Evolutionary conservation across 2,888 invertebrate species (phyloP).

Genomic region (Troides oblongomaculatus): DNA sequence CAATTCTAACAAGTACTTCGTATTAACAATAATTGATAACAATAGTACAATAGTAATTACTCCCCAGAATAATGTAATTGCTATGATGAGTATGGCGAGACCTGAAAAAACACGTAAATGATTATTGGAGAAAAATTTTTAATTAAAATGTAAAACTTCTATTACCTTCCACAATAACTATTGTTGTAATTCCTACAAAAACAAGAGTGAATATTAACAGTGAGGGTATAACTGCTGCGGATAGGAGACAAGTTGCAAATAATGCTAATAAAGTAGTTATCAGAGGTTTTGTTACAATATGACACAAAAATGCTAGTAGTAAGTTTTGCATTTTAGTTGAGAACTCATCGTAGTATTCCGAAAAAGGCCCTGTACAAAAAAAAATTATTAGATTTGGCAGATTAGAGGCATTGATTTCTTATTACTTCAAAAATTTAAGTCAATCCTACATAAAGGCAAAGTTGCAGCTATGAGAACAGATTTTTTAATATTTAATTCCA

Average conservation of each 20-base stretch:
- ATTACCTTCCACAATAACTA: constrained; percentile 57
- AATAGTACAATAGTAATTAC: constrained; percentile 11
- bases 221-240: constrained; percentile 39
- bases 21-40: constrained; percentile 1
- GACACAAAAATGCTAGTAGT: neutral
- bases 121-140: neutral
- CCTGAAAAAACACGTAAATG: constrained; percentile 16
- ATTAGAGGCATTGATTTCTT: neutral
- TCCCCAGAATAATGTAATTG: neutral
- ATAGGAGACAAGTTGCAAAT: constrained; percentile 34
- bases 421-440: neutral
- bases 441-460: constrained; percentile 47
- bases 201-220: constrained; percentile 36
- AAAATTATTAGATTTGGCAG: neutral
- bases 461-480: constrained; percentile 49
- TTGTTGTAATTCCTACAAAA: constrained; percentile 33
- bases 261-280: constrained; percentile 44
- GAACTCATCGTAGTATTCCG: constrained; percentile 10
- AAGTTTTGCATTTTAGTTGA: constrained; percentile 1
- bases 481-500: constrained; percentile 60
- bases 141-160: neutral
- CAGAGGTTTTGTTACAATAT: constrained; percentile 41
- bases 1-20: constrained; percentile 2
- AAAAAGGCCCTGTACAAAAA: constrained; percentile 21
- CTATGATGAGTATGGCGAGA: constrained; percentile 5